These are phyloP conservation scores for Perccottus glenii DNA, from an alignment of 2,113 vertebrate genomes.

Conservation along the genomic window DNA sequence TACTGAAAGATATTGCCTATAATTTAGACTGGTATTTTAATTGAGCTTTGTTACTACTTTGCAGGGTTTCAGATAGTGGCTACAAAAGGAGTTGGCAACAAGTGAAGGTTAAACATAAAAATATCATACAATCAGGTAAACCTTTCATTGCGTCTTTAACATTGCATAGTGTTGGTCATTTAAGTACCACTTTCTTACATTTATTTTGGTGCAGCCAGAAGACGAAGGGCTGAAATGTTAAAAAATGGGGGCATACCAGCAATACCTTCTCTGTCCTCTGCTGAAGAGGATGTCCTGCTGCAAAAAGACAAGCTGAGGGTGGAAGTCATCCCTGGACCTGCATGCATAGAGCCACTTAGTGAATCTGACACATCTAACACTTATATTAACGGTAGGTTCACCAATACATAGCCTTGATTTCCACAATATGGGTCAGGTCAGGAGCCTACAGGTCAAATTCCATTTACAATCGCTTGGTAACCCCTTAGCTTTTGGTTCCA, in stretches of 20 bases:
- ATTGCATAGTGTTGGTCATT: background rate
- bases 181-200: background rate
- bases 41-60: background rate
- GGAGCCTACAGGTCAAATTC: too few relatives aligned
- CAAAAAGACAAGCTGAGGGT: conserved; percentile 51
- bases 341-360: conserved; percentile 40
- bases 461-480: too few relatives aligned
- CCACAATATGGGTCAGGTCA: too few relatives aligned
- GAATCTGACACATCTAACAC: conserved; percentile 41
- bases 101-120: conserved; percentile 72
- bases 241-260: conserved; percentile 30
- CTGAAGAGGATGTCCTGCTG: conserved; percentile 46
- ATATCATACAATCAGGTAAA: conserved; percentile 68
- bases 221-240: conserved; percentile 36
- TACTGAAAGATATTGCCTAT: background rate
- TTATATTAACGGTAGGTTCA: conserved; percentile 57
- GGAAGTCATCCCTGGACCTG: conserved; percentile 47
- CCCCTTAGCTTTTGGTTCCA: too few relatives aligned
- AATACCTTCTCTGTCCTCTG: conserved; percentile 44
- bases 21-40: too few relatives aligned
- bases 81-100: conserved; percentile 70
- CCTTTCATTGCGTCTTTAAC: background rate
- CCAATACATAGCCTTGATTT: background rate
- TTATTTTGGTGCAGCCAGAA: conserved; percentile 49
- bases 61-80: conserved; percentile 65